Evolutionary conservation across 1,140 invertebrate species (phyloP), one percentile per base, ranked within the genome.

Genomic region (Pogonomyrmex californicus): DNA sequence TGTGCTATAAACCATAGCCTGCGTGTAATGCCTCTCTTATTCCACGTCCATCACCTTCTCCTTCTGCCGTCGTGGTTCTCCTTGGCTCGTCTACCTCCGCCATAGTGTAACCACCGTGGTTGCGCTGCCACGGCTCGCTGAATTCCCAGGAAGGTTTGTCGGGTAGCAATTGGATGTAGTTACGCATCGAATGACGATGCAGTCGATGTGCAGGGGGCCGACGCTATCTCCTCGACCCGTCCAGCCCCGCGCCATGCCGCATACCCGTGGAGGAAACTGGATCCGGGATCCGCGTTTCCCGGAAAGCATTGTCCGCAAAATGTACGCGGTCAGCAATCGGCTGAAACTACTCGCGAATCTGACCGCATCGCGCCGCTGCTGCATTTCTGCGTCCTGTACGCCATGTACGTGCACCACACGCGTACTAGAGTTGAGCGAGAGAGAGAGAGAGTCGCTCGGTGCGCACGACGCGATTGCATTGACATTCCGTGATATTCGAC

Each of bases 131-230:
- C 87, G 86, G 86, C 85, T 87, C 82, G 87, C 76, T 89, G 88
- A 90, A 91, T 92, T 93, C 92, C 87, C 87, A 87, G 90, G 87
- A 91, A 90, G 90, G 85, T 92, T 91, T 87, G 86, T 90, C 87
- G 85, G 83, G 85, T 88, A 91, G 92, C 92, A 92, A 93, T 94
- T 93, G 92, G 89, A 93, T 86, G 91, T 92, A 93, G 92, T 93
- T 93, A 92, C 91, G 92, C 90, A 93, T 92, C 91, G 89, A 92
- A 90, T 91, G 92, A 92, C 91, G 87, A 91, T 92, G 87, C 87
- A 77, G 51, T 56, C 63, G 82, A 82, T 71, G 70, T 54, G 75
- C 77, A 77, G 62, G 71, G 51, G 83, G 70, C 33, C 30, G 36
- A 30, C 66, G 17, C 70, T 70, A 71, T 76, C 47, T 87, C 68